Percentiles rank a stretch among this genome's conserved stretches.
Conservation (phyloP, 2,888 invertebrate genomes). For the Platycnemis pennipes region DNA sequence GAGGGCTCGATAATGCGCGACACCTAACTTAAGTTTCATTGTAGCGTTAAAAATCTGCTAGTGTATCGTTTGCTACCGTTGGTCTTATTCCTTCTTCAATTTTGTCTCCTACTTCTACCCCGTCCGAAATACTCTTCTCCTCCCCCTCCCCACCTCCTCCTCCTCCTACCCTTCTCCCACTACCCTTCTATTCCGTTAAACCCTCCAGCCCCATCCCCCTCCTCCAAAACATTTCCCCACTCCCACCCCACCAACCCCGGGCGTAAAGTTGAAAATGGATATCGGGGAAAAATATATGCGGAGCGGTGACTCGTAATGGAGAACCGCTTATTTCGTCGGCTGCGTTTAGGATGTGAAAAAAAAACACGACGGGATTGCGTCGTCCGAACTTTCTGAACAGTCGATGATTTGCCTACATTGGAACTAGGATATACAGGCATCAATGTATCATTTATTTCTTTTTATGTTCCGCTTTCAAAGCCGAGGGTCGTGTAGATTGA, state of each 20-base stretch:
- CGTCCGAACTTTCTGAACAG: background rate
- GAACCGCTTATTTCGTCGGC: background rate
- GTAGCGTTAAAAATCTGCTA: conserved; percentile 40
- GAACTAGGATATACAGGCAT: too few relatives aligned
- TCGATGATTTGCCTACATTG: background rate
- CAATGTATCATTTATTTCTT: too few relatives aligned
- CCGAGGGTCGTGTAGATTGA: too few relatives aligned
- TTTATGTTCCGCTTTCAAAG: background rate
- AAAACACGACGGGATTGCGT: background rate
- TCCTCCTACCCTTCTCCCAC: background rate
- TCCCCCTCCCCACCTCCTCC: background rate
- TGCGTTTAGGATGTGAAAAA: background rate
- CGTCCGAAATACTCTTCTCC: background rate
- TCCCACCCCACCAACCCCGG: background rate
- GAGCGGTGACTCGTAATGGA: conserved; percentile 10
- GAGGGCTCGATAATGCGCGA: conserved; percentile 4
- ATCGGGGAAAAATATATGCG: conserved; percentile 47
- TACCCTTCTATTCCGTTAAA: too few relatives aligned
- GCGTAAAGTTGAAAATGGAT: conserved; percentile 39
- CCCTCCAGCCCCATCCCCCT: too few relatives aligned
- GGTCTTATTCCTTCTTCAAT: background rate
- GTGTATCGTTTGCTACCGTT: conserved; percentile 2
- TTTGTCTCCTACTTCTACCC: background rate
- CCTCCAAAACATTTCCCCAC: background rate
- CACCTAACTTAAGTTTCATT: conserved; percentile 46